Evolutionary conservation across 2,797 vertebrate genomes (phyloP).

Genomic region (Melanotaenia nigrans): DNA sequence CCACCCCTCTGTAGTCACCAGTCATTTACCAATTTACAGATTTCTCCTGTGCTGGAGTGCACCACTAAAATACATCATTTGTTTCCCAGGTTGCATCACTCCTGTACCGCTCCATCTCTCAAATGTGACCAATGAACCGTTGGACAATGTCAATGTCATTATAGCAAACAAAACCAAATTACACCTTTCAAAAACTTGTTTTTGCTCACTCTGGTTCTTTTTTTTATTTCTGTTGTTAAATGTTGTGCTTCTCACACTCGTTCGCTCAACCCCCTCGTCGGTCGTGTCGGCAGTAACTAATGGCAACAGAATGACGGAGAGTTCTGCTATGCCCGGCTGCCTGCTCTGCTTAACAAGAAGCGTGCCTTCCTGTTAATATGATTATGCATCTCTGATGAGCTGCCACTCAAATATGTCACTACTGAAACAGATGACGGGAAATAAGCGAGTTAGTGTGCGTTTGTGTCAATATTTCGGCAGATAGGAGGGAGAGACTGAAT

Average conservation of each 20-base stretch:
- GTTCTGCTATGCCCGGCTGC: conserved; percentile 34
- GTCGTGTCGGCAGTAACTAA: conserved; percentile 38
- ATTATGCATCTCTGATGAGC: conserved; percentile 63
- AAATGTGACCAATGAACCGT: conserved; percentile 8
- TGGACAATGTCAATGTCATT: neutral
- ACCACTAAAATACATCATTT: conserved; percentile 32
- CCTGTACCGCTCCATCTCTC: conserved; percentile 1
- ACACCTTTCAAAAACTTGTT: neutral
- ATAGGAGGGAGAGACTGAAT: neutral
- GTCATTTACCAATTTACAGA: conserved; percentile 38
- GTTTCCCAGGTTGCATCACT: conserved; percentile 17
- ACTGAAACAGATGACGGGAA: conserved; percentile 21
- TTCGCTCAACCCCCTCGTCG: conserved; percentile 7
- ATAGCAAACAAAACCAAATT: neutral
- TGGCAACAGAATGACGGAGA: conserved; percentile 33
- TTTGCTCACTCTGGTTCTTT: neutral
- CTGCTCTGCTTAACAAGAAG: conserved; percentile 50
- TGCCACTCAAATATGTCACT: conserved; percentile 46
- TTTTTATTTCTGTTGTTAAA: neutral
- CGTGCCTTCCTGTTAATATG: conserved; percentile 25
- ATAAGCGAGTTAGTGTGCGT: conserved; percentile 9
- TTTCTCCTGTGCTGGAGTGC: conserved; percentile 2
- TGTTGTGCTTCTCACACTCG: neutral
- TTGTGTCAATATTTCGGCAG: conserved; percentile 3
- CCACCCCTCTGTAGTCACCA: conserved; percentile 12